A percentile compares a stretch with the other conserved stretches of the same genome.
phyloP scores from a whole-genome alignment of 1,140 invertebrate species.

The Papilio helenus region DNA sequence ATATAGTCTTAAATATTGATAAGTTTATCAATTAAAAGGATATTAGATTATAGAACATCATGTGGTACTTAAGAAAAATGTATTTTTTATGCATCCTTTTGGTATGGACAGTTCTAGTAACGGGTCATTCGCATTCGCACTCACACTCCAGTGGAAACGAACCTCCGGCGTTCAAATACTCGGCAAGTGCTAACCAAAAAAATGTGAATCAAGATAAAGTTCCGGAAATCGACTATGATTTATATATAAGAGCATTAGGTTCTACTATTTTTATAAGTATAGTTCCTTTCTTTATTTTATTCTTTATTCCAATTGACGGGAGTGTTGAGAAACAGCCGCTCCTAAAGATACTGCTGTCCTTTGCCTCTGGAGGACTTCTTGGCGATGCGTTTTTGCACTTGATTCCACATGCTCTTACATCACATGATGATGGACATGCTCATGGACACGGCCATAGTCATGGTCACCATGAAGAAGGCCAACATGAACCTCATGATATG shows the following conservation, averaged over 20 bases:
- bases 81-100: conserved; percentile 53
- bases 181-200: conserved; percentile 87
- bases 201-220: conserved; percentile 62
- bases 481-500: conserved; percentile 88
- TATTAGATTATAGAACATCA: conserved; percentile 32
- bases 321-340: conserved; percentile 91
- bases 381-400: conserved; percentile 98
- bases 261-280: conserved; percentile 97
- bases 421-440: conserved; percentile 76
- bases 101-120: conserved; percentile 51
- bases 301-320: conserved; percentile 96
- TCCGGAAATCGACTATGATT: conserved; percentile 72
- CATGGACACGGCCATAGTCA: conserved; percentile 85
- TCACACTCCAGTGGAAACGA: conserved; percentile 80
- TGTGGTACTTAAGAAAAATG: conserved; percentile 47
- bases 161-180: conserved; percentile 89
- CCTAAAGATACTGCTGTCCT: conserved; percentile 95
- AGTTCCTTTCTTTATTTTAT: conserved; percentile 96
- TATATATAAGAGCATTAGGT: conserved; percentile 92
- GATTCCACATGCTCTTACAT: conserved; percentile 95
- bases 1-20: not conserved
- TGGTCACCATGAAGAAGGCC: conserved; percentile 80
- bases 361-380: conserved; percentile 96
- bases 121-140: conserved; percentile 70
- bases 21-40: conserved; percentile 13